These are phyloP conservation scores for Drosophila serrata DNA, from an alignment of 1,140 invertebrate genomes.

Conservation along the genomic window DNA sequence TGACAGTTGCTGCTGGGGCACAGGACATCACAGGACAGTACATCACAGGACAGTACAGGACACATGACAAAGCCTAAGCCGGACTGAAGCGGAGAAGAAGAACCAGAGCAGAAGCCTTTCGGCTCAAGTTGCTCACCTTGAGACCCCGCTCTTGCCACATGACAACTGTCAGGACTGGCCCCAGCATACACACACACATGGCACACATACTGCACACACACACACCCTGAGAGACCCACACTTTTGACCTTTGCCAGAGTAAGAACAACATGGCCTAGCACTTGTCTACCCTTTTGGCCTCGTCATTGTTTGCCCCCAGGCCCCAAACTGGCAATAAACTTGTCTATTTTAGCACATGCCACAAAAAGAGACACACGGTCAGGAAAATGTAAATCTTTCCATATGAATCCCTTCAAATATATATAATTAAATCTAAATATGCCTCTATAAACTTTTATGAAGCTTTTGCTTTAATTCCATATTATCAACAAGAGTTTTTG, in stretches of 20 bases:
- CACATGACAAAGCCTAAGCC: conserved; percentile 20
- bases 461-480: too few species aligned
- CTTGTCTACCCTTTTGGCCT: conserved; percentile 80
- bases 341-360: conserved; percentile 76
- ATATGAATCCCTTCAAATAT: too few species aligned
- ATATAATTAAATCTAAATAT: neutral
- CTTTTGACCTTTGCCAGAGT: conserved; percentile 73
- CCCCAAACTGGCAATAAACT: conserved; percentile 82
- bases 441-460: too few species aligned
- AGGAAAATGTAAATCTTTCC: conserved; percentile 2
- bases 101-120: conserved; percentile 12
- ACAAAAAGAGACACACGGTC: conserved; percentile 30
- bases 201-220: conserved; percentile 1
- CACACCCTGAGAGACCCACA: conserved; percentile 38
- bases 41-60: neutral
- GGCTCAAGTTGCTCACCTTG: conserved; percentile 74
- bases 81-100: conserved; percentile 6
- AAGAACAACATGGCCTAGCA: conserved; percentile 54
- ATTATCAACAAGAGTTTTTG: neutral
- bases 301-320: conserved; percentile 78
- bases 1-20: conserved; percentile 23
- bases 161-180: conserved; percentile 72
- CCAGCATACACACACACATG: conserved; percentile 16
- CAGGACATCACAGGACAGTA: neutral
- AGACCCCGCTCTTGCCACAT: conserved; percentile 35